Evolutionary conservation across 2,888 invertebrate species (phyloP), one percentile per base, ranked within the genome.

Genomic region (Ceriagrion tenellum): DNA sequence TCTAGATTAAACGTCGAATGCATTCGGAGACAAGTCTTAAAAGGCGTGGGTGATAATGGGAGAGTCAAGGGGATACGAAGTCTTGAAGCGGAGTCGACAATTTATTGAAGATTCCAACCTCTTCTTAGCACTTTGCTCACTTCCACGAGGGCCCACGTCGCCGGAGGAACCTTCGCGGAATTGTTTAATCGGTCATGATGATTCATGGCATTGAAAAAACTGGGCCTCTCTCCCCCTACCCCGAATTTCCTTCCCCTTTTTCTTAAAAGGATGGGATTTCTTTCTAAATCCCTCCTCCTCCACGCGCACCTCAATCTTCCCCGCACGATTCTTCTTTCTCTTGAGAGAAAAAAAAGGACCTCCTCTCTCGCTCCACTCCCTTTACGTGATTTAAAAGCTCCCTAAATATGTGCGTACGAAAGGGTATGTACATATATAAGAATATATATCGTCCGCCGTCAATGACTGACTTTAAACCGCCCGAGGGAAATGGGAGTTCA

Each of bases 171-270:
- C 26, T 93, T 93, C 93, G 23, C 13, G 93, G 93, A 74, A 93
- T 93, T 93, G 93, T 93, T 93, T 69, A 93, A 93, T 93, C 93
- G 93, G 74, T 93, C 93, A 93, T 93, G 93, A 93, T 93, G 93
- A 93, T 93, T 93, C 93, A 93, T 93, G 47, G 93, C 69, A 93
- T 55, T n/a, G 93, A 74, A 93, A 91, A 91, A 81, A 35, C 81
- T 30, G 81, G 81, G 16, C 16, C 35, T 81, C 81, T 30, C n/a
- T 26, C 69, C 0, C 69, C 0, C 47, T 47, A 4, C 47, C n/a
- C n/a, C 69, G 69, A 69, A 1, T 0, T n/a, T 69, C 47, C 69
- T 69, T 69, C 30, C 81, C 18, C 35, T 35, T 35, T 81, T 69
- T 59, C 26, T 69, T 3, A 20, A 59, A 59, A 59, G 59, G 59